A percentile compares a stretch with the other conserved stretches of the same genome.
phyloP scores from a whole-genome alignment of 2,797 vertebrate species.

The Cheirogaleus major region DNA sequence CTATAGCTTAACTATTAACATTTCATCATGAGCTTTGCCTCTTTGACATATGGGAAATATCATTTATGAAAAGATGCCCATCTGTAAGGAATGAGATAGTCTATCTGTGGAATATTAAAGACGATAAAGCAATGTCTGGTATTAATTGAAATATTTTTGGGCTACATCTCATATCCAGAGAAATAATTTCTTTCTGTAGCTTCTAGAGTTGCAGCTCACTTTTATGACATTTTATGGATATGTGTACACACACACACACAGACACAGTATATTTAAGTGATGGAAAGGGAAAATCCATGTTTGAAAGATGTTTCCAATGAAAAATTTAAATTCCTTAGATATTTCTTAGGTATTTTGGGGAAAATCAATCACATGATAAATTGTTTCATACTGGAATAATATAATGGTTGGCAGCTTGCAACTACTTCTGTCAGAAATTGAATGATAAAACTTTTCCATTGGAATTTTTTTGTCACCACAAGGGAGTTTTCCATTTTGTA shows the following conservation, averaged over 20 bases:
- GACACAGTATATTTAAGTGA: background rate
- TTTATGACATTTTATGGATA: constrained; percentile 9
- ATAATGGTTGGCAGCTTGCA: constrained; percentile 13
- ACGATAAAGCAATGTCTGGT: constrained; percentile 41
- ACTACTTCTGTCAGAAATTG: constrained; percentile 55
- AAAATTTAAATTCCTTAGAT: constrained; percentile 21
- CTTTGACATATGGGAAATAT: constrained; percentile 58
- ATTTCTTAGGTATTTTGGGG: constrained; percentile 43
- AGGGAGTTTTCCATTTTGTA: constrained; percentile 19
- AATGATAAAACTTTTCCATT: constrained; percentile 45
- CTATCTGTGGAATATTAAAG: constrained; percentile 41
- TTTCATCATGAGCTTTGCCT: constrained; percentile 44
- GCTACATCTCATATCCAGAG: constrained; percentile 20
- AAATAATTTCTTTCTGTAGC: constrained; percentile 44
- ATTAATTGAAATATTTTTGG: constrained; percentile 61
- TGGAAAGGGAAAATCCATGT: constrained; percentile 28
- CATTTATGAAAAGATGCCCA: constrained; percentile 46
- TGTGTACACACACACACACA: background rate
- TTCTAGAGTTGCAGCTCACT: constrained; percentile 23
- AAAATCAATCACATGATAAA: constrained; percentile 33
- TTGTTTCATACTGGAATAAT: constrained; percentile 42
- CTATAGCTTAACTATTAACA: background rate
- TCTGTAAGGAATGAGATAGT: constrained; percentile 38
- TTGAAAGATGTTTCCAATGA: constrained; percentile 48
- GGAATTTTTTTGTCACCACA: constrained; percentile 26